phyloP scores from a whole-genome alignment of 2,113 vertebrate genomes.

The Orientallactaga bullata region DNA sequence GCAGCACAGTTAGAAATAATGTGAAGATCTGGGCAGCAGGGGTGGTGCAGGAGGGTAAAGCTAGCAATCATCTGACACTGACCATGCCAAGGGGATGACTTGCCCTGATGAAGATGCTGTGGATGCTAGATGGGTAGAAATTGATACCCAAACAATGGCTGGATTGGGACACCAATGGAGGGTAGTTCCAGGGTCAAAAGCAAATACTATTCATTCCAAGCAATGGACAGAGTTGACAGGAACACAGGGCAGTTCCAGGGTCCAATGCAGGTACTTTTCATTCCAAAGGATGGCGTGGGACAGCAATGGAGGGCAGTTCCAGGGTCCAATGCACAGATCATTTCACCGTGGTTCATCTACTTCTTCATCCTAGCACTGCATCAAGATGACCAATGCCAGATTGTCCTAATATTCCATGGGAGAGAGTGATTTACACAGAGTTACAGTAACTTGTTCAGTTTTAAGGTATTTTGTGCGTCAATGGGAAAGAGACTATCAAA shows the following conservation, averaged over 20 bases:
- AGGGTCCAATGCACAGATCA: neutral
- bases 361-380: neutral
- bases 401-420: neutral
- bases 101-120: neutral
- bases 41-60: neutral
- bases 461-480: neutral
- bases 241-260: too few species aligned
- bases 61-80: neutral
- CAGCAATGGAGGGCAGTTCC: neutral
- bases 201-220: too few species aligned
- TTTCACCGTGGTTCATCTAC: neutral
- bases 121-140: neutral
- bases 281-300: neutral
- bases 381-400: neutral
- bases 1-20: neutral
- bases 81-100: neutral
- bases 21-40: neutral
- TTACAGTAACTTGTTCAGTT: neutral
- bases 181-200: neutral
- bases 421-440: constrained; percentile 1
- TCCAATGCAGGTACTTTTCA: neutral
- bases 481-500: neutral
- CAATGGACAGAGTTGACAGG: too few species aligned
- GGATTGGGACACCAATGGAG: neutral
- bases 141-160: neutral